A percentile compares a stretch with the other conserved stretches of the same genome.
Conservation (phyloP, 92 coral and sea anemone species). For the Bergia sp. region DNA sequence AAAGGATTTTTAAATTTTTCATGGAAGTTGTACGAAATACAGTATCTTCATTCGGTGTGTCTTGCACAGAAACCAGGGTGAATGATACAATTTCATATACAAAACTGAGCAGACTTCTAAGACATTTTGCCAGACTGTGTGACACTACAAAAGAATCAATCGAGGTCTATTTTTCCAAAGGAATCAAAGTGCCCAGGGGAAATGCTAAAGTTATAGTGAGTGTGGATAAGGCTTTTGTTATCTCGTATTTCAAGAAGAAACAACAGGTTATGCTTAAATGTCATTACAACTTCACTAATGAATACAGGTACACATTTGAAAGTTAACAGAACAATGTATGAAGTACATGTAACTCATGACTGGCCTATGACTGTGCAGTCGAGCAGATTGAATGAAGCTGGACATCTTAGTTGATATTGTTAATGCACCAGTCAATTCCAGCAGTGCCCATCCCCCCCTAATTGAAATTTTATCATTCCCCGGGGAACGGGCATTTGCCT, state of each 20-base stretch:
- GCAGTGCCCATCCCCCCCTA: not conserved
- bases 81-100: slow-evolving; percentile 25
- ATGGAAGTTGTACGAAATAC: not conserved
- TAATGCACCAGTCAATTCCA: slow-evolving; percentile 11
- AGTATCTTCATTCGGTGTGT: slow-evolving; percentile 33
- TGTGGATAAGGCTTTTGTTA: slow-evolving; percentile 52
- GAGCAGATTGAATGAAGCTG: too few relatives aligned
- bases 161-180: slow-evolving; percentile 43
- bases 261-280: slow-evolving; percentile 51
- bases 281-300: slow-evolving; percentile 56
- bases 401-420: too few relatives aligned
- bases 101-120: slow-evolving; percentile 43
- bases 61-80: slow-evolving; percentile 36
- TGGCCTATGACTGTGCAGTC: too few relatives aligned
- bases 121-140: slow-evolving; percentile 44
- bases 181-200: slow-evolving; percentile 52
- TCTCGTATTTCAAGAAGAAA: slow-evolving; percentile 50
- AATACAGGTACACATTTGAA: slow-evolving; percentile 46
- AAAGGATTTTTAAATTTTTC: too few relatives aligned
- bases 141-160: slow-evolving; percentile 48
- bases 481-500: too few relatives aligned
- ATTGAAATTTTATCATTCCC: too few relatives aligned
- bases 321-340: slow-evolving; percentile 20
- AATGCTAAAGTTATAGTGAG: slow-evolving; percentile 37
- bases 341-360: too few relatives aligned